Percentiles rank a stretch among this genome's conserved stretches.
phyloP scores from a whole-genome alignment of 2,888 invertebrate species.

The Octodonta nipae region DNA sequence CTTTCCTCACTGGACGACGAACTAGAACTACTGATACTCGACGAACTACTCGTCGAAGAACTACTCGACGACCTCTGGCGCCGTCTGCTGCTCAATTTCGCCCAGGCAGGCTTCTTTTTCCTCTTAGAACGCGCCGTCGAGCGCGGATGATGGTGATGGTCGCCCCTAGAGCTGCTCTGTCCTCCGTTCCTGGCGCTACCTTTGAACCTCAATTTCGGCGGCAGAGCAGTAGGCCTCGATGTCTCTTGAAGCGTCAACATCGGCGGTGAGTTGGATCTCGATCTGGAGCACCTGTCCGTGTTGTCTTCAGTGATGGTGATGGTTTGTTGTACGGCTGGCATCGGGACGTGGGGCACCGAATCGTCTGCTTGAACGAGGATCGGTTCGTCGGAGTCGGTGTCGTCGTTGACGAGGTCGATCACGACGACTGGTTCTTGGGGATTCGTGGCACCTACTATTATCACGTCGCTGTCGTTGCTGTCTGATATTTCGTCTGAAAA shows the following conservation, averaged over 20 bases:
- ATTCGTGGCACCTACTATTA: slow-evolving; percentile 23
- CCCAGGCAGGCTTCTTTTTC: no score
- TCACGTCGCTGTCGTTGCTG: slow-evolving; percentile 31
- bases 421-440: slow-evolving; percentile 15
- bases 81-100: no score
- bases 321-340: slow-evolving; percentile 2
- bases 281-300: neutral
- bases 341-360: slow-evolving; percentile 7
- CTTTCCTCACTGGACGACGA: no score
- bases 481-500: slow-evolving; percentile 23
- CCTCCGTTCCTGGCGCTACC: no score
- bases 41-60: no score
- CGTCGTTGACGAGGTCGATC: slow-evolving; percentile 20
- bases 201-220: slow-evolving; percentile 23
- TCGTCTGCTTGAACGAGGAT: slow-evolving; percentile 22
- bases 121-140: no score
- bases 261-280: neutral
- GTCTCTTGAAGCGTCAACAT: neutral
- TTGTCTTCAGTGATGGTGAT: neutral
- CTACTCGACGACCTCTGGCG: no score
- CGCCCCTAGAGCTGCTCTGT: no score
- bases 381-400: slow-evolving; percentile 26
- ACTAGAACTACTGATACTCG: no score
- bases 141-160: no score
- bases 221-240: slow-evolving; percentile 17